Evolutionary conservation across 2,888 invertebrate genomes (phyloP), one percentile per base, ranked within the genome.

Genomic region (Mycalesis mineus): DNA sequence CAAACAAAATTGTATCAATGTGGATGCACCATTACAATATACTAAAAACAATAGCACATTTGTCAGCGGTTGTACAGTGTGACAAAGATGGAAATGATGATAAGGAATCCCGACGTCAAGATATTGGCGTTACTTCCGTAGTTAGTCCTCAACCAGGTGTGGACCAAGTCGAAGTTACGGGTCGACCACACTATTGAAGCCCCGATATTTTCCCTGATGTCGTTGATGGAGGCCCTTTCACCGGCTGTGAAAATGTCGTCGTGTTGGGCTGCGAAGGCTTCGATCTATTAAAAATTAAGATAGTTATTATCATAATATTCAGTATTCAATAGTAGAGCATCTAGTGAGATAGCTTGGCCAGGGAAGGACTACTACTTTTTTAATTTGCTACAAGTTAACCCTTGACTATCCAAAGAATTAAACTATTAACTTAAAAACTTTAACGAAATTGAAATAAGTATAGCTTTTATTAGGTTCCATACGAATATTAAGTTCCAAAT

Each of bases 111-210:
- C 13, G 84, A 79, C 0, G 78, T 73, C 1, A 85, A 11, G 1
- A 71, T 60, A 7, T 54, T 68, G 0, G 81, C 82, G 11, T 71
- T 68, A 57, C 65, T 77, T 1, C 70, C 73, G 39, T 73, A 82
- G 69, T 80, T 78, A 0, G 68, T 63, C 2, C 55, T 65, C 0
- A 89, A 70, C 88, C 88, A 89, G 1, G 65, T 57, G 15, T 78
- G 75, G 0, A 90, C 82, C 0, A 67, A 47, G 0, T 62, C 66
- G 1, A 77, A 74, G 64, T 88, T 77, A 5, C 70, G 62, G 0
- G 67, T 58, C 4, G 66, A 75, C 90, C 90, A 90, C 0, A 75
- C 65, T n/a, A 85, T 75, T 0, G 88, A 82, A 0, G 86, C 84
- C 0, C 69, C 79, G 0, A 88, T 81, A 54, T 87, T 87, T 51